A percentile compares a stretch with the other conserved stretches of the same genome.
Evolutionary conservation across 2,113 vertebrate species (phyloP).

Genomic region (Desmodus rotundus): DNA sequence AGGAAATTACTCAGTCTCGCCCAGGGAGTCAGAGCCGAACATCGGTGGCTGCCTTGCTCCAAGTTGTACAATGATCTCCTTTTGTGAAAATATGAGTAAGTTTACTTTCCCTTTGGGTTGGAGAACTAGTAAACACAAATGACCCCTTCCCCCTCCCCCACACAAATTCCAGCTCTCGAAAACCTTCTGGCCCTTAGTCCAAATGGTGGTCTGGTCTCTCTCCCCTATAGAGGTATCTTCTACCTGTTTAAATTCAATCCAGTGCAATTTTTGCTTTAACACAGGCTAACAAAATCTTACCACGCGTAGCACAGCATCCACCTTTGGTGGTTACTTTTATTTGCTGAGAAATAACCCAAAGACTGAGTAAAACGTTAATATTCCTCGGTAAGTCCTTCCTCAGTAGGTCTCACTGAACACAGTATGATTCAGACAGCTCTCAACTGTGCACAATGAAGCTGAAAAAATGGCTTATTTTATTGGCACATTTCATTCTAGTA

Average conservation of each 20-base stretch:
- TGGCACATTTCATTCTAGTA: neutral
- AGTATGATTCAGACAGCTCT: neutral
- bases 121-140: neutral
- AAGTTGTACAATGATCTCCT: neutral
- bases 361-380: neutral
- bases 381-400: neutral
- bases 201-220: neutral
- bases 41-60: neutral
- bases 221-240: too few species aligned
- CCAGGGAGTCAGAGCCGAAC: neutral
- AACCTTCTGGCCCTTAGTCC: neutral
- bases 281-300: neutral
- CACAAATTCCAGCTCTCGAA: neutral
- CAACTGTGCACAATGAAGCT: neutral
- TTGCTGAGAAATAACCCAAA: slow-evolving; percentile 10
- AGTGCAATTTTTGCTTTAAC: neutral
- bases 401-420: neutral
- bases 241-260: neutral
- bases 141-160: fast-evolving
- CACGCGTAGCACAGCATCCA: neutral
- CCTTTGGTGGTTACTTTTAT: neutral
- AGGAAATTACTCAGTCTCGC: neutral
- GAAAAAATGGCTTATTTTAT: neutral
- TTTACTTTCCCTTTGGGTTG: neutral
- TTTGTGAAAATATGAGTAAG: neutral